Conservation (phyloP, 1,140 invertebrate genomes). For the Zaprionus africanus region DNA sequence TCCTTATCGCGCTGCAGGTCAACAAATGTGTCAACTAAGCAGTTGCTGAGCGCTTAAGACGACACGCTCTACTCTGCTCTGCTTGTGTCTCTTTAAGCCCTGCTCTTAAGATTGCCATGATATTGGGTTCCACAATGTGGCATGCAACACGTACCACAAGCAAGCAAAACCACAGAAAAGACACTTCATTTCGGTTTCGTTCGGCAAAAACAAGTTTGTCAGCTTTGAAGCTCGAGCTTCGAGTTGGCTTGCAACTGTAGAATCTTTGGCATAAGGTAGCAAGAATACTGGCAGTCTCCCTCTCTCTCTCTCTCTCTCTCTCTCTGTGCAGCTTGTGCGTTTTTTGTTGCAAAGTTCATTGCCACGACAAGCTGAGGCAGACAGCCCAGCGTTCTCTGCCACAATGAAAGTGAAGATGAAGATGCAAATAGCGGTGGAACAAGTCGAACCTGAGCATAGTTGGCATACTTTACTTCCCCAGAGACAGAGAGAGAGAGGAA, state of each 20-base stretch:
- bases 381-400: not conserved
- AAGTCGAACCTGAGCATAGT: conserved; percentile 3
- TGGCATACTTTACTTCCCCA: conserved; percentile 7
- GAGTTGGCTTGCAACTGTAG: conserved; percentile 34
- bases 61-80: conserved; percentile 31
- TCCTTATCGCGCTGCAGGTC: conserved; percentile 39
- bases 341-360: conserved; percentile 14
- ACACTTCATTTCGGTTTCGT: conserved; percentile 72
- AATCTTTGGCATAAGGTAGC: conserved; percentile 31
- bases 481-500: not conserved
- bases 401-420: conserved; percentile 21
- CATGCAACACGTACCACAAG: conserved; percentile 70
- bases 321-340: not conserved
- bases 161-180: conserved; percentile 8
- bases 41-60: conserved; percentile 21
- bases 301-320: not conserved
- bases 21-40: conserved; percentile 52
- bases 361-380: not conserved
- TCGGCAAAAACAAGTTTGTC: conserved; percentile 72
- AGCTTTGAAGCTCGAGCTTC: conserved; percentile 54
- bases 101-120: conserved; percentile 52
- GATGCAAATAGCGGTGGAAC: conserved; percentile 20
- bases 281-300: conserved; percentile 36
- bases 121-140: conserved; percentile 58
- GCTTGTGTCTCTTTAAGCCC: conserved; percentile 34